Base-by-base conservation (phyloP, 1,140 invertebrate species). In the Heliconius hewitsoni region DNA sequence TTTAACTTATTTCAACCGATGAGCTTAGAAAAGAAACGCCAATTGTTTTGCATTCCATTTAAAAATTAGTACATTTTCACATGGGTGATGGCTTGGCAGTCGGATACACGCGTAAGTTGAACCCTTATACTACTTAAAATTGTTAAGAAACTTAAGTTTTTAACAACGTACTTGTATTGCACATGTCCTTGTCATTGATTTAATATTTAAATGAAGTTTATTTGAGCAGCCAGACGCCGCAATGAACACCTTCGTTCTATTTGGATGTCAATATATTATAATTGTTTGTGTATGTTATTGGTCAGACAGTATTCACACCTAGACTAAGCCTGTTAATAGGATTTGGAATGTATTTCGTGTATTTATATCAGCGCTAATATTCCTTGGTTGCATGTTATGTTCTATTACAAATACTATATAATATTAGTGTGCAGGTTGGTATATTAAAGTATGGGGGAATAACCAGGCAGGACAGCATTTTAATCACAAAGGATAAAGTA, bases 21-120 rank as follows among this genome's bases (percentile, higher is more conserved):
- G 85, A 85, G 85, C 87, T 88, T 86, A 83, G 84, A 82, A 91
- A 91, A 89, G 89, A 87, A 90, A 91, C 90, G 84, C 88, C 87
- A 90, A 90, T 91, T 91, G 88, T 90, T 89, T 90, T 84, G 84
- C 81, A 88, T 91, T 92, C 78, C 84, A 82, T 89, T 90, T 87
- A 86, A 82, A 89, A 90, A 92, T 90, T 90, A 91, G 91, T 93
- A 87, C 88, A 88, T 85, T 87, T 93, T 91, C 93, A 90, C 92
- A 93, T 94, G 93, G 93, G 93, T 94, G 91, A 94, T 94, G 93
- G 93, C 93, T 94, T 94, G 93, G 93, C 93, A 94, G 88, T 91
- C 92, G 91, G 93, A 94, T 88, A 91, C 90, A 87, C 93, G 90
- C 90, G 93, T 94, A 89, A 93, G 93, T 93, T 81, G 0, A 52